Evolutionary conservation across 2,888 invertebrate genomes (phyloP).

Genomic region (Cryptocephalus primarius): DNA sequence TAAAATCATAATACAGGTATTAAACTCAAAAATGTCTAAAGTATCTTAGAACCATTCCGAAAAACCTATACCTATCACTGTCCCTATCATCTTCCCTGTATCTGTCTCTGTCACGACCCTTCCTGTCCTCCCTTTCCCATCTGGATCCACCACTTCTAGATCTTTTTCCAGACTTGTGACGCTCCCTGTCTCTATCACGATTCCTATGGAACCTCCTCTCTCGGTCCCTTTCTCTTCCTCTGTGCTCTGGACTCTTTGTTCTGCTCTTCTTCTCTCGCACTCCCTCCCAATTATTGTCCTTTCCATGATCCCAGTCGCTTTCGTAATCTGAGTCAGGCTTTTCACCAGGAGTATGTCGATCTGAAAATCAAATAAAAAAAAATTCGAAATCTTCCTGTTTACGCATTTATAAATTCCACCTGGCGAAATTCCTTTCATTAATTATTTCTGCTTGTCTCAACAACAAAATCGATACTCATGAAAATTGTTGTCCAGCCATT

Average conservation of each 20-base stretch:
- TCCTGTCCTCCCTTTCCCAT: conserved; percentile 33
- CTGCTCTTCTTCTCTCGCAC: conserved; percentile 22
- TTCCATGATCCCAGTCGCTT: conserved; percentile 30
- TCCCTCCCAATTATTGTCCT: conserved; percentile 11
- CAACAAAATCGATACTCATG: no score
- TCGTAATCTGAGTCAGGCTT: conserved; percentile 31
- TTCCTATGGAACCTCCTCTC: conserved; percentile 27
- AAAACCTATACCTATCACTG: conserved; percentile 35
- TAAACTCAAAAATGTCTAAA: conserved; percentile 16
- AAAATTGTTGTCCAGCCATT: no score
- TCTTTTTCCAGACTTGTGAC: conserved; percentile 25
- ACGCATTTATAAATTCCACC: no score
- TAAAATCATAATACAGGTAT: conserved; percentile 25
- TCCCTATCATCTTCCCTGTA: conserved; percentile 36
- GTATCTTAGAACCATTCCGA: conserved; percentile 20
- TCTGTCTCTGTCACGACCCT: conserved; percentile 33
- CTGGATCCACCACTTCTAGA: conserved; percentile 31
- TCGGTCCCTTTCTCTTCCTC: conserved; percentile 20
- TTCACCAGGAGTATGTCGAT: conserved; percentile 25
- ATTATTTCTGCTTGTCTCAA: no score
- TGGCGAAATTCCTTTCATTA: no score
- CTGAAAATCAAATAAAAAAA: conserved; percentile 14
- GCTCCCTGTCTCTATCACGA: conserved; percentile 26
- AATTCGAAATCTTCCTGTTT: no score
- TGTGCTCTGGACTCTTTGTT: conserved; percentile 25